Evolutionary conservation across 2,888 invertebrate species (phyloP), one percentile per base, ranked within the genome.

Genomic region (Rhaphigaster nebulosa): DNA sequence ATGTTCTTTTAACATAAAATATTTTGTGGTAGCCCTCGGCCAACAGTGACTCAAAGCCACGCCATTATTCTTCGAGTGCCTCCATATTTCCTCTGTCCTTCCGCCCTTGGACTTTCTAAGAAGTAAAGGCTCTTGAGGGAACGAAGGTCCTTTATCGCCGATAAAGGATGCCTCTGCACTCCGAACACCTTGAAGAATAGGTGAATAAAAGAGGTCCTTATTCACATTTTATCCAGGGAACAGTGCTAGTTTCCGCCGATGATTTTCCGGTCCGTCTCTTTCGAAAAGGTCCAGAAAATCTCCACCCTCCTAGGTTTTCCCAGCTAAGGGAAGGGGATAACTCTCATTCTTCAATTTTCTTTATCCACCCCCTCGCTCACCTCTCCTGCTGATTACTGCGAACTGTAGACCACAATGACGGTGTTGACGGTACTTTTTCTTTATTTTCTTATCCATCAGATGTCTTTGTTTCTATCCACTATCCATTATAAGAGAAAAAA

Each of bases 301-400:
- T n/a, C 45, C 45, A 26, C n/a, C 45, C 84, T 45, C 8, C 26
- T 41, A 29, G 45, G 13, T 84, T 76, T 41, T 41, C 45, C 45
- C 45, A 50, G 84, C 45, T 26, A 5, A 23, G n/a, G 26, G n/a
- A 50, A 41, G 45, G 70, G 38, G 10, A 76, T n/a, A 54, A 56
- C 54, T 29, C 54, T 15, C 60, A 34, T 88, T 88, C 88, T 54
- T 54, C 88, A 88, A 88, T 88, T 88, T 88, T 54, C 88, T 88
- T 88, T 60, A 41, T 38, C 88, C 56, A 54, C 88, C 26, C n/a
- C 29, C 15, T 87, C 29, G 23, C 56, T 29, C 29, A 54, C 87
- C 88, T 88, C 56, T 88, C 41, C 88, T 26, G 34, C 34, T 88
- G 56, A 88, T 88, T 88, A 88, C 34, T 34, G 26, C 34, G 18